Base-by-base conservation (phyloP, 2,888 invertebrate species). In the Poecilobothrus nobilitatus region DNA sequence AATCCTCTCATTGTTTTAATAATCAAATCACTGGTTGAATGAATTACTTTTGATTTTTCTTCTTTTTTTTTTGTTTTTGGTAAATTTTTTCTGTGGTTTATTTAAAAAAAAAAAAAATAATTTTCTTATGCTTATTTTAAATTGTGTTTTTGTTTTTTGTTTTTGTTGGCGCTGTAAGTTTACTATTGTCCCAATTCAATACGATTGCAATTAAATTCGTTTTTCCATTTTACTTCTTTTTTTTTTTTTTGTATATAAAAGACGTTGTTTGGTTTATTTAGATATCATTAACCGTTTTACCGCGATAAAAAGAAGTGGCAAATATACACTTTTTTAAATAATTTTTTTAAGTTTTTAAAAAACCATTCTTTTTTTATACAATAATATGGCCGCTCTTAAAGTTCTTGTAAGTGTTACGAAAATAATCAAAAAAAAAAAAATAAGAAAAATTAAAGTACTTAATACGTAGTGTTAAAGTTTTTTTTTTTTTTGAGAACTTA, bases 271-370 rank as follows among this genome's bases (percentile, higher is more conserved):
- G 18, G 15, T 18, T 18, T 53, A 1, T 15, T 53, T 18, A 18
- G 15, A 53, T 53, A 53, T 18, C 53, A 53, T 53, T 53, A 53
- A 53, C 53, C 2, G 18, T 53, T 53, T 53, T 18, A n/a, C 53
- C 53, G 53, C 18, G 53, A 53, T 53, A 53, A 53, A n/a, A 18
- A 53, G 53, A 53, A 53, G 53, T 53, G 53, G 53, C 53, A 53
- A 53, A 53, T 12, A 53, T 12, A 53, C 53, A 53, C 53, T 53
- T 18, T n/a, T 18, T 18, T 53, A 53, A n/a, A 53, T 53, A n/a
- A n/a, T n/a, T n/a, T n/a, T 44, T 44, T 53, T 53, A 37, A 10
- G 7, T 18, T 53, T 53, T 53, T n/a, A 18, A 12, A 53, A 53
- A 53, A 53, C n/a, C 53, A 53, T 12, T 53, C 18, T 53, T 53